These are phyloP conservation scores for Symphodus melops DNA, from an alignment of 2,113 vertebrate species.

Conservation along the genomic window DNA sequence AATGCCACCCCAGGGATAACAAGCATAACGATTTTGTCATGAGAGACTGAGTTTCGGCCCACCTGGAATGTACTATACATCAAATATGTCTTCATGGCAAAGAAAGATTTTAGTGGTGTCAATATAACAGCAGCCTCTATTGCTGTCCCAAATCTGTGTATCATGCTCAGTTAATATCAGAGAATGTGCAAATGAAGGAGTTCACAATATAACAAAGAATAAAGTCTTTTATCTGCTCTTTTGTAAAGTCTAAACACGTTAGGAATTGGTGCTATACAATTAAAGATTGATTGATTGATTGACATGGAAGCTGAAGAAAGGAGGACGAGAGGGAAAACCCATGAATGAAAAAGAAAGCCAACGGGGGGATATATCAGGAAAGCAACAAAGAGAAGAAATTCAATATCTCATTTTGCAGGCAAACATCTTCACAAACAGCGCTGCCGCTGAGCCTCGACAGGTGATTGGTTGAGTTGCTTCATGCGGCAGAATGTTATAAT, in stretches of 20 bases:
- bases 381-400: constrained; percentile 52
- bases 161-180: too few species aligned
- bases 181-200: neutral
- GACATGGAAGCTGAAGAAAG: neutral
- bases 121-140: too few species aligned
- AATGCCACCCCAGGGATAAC: too few species aligned
- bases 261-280: too few species aligned
- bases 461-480: neutral
- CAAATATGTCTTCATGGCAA: neutral
- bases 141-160: too few species aligned
- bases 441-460: constrained; percentile 2
- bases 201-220: too few species aligned
- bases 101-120: too few species aligned
- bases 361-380: constrained; percentile 9
- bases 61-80: constrained; percentile 12
- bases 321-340: constrained; percentile 14
- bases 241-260: too few species aligned
- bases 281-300: too few species aligned
- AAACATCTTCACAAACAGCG: constrained; percentile 42
- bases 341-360: constrained; percentile 23
- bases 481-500: neutral
- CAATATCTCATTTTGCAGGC: constrained; percentile 69
- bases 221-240: too few species aligned
- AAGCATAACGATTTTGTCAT: too few species aligned
- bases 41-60: neutral